Evolutionary conservation across 2,888 invertebrate genomes (phyloP), one percentile per base, ranked within the genome.

Genomic region (Drosophila vallismaia): DNA sequence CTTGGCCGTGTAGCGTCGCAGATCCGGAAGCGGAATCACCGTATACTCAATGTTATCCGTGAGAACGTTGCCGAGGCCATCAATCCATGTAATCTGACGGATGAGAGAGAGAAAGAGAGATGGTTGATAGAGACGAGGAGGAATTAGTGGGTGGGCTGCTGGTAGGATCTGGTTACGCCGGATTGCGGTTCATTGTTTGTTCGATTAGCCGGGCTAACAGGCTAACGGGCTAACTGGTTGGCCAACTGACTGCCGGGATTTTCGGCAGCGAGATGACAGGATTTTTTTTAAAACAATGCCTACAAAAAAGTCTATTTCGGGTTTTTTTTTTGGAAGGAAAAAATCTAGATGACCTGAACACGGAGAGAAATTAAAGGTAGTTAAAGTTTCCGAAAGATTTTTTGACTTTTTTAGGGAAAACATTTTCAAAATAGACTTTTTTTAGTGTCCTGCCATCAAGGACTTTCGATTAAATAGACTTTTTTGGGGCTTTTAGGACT

Each of bases 51-150:
- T 95, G 74, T 96, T 96, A 79, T 95, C 95, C 45, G 95, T 95
- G 84, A 97, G 92, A 51, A 97, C 96, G 77, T 95, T 96, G 52
- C 97, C 97, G 77, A 95, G 93, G 49, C 97, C 97, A 92, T 97
- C 97, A 88, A 97, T 96, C 97, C 97, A 98, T 54, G 97, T 97
- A 85, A 98, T 97, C 95, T 96, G 92, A 44, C 10, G 8, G 24
- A 14, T 0, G 4, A 19, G 19, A 19, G 19, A 19, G 19, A 19
- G 19, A 19, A 2, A 19, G 19, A 26, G 24, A 57, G 6, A 40
- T n/a, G 38, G 14, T n/a, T 12, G 12, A 38, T n/a, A 14, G 2
- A 14, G 7, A 8, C 8, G 12, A 12, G 38, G 6, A n/a, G 12
- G n/a, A 2, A 19, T 19, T 42, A 19, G 42, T 42, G 14, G 42